Evolutionary conservation across 2,888 invertebrate genomes (phyloP), one percentile per base, ranked within the genome.

Genomic region (Melanostoma mellinum): DNA sequence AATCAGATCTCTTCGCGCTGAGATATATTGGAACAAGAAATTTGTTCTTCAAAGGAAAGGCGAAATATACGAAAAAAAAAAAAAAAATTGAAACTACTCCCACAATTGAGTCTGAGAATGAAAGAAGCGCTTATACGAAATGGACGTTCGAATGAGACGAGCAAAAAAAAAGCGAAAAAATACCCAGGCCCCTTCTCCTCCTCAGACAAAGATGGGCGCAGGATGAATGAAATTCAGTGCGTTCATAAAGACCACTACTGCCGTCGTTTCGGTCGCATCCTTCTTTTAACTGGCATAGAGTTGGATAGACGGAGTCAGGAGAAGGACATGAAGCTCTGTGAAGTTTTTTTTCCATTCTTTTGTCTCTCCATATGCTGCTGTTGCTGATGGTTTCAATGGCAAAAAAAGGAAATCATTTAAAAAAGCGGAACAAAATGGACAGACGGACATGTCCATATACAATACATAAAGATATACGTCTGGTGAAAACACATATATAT

Each of bases 401-500:
- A 36, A 38, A 65, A 50, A 69, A 65, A 55, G 67, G 53, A 71
- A 71, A 71, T 68, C 63, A 52, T 52, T 67, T 61, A 50, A 60
- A 46, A 61, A 79, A 79, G 68, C 71, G 78, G 79, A 84, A 84
- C 79, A 67, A 48, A 84, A 84, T 79, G 84, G 84, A 79, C 84
- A 79, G 75, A 75, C 84, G 79, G 79, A 79, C 84, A 65, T 74
- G 50, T 67, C 50, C 74, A 67, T 50, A 67, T 71, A 78, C 53
- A 69, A 67, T 71, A 78, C 53, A 69, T 63, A 79, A 67, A 53
- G 53, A 58, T 80, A 67, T 40, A 67, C 46, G 67, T 48, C 36
- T 56, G 63, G 78, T 52, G 20, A 20, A 20, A 20, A 20, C 20
- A 20, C 20, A 20, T 20, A 20, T 20, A 63, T 69, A 79, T 84